Base-by-base conservation (phyloP, 35 echinoderm and acorn worm species). In the Hemicentrotus pulcherrimus region DNA sequence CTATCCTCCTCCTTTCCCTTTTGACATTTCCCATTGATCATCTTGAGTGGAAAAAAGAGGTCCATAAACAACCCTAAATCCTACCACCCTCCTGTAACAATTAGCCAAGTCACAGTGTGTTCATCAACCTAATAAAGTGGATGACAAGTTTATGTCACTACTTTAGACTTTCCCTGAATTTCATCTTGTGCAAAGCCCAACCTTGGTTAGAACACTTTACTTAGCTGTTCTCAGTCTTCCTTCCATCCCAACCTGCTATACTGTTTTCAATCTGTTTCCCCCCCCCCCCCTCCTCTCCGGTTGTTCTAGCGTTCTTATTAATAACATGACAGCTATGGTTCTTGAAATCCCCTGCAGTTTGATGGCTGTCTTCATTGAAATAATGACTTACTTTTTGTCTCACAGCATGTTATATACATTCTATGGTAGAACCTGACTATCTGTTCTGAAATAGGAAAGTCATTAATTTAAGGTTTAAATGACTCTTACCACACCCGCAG, bases 51-150 rank as follows among this genome's bases (percentile, higher is more conserved):
- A 8, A n/a, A 78, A n/a, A 78, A 28, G 1, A 78, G 65, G 22
- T n/a, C 65, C 18, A 78, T 78, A 78, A 78, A 78, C 65, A n/a
- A 78, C 65, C 65, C 28, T 78, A 78, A 78, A 78, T 78, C 65
- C 65, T 28, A 78, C 65, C 65, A 78, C 65, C 65, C 65, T 78
- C 65, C 22, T 78, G 19, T 24, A 28, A 4, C 65, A 28, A 78
- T 78, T 78, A n/a, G 8, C 28, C 28, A 8, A 28, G 65, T 78
- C 65, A 28, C 65, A 78, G 65, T 78, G 65, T n/a, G 65, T 78
- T 78, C 65, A 78, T 78, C 65, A 78, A n/a, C 65, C 65, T 78
- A 24, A 24, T 78, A 78, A 78, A 22, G 19, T 78, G 18, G 65
- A 78, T n/a, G 65, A 78, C 65, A 78, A 78, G 65, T 78, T 78